Evolutionary conservation across 2,888 invertebrate genomes (phyloP).

Genomic region (Ormia ochracea): DNA sequence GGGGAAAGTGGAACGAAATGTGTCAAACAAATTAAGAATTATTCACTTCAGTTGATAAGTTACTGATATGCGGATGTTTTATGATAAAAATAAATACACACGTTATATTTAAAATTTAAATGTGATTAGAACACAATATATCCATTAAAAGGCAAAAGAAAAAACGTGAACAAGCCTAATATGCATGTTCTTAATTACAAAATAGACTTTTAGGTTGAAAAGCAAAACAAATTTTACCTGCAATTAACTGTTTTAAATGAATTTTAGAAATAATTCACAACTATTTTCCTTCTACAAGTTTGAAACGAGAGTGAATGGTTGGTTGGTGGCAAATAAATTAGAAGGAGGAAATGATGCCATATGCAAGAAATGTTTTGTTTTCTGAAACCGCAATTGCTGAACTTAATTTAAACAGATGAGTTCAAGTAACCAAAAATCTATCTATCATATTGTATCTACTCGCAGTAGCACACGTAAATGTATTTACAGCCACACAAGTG

Average conservation of each 20-base stretch:
- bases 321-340: background rate
- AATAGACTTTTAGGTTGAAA: too few relatives aligned
- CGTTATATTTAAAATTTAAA: constrained; percentile 14
- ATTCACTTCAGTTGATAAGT: constrained; percentile 35
- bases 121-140: constrained; percentile 47
- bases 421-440: constrained; percentile 22
- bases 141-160: constrained; percentile 34
- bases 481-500: background rate
- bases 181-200: background rate
- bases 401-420: constrained; percentile 56
- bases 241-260: background rate
- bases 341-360: constrained; percentile 40
- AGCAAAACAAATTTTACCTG: background rate
- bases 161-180: background rate
- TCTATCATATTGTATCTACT: constrained; percentile 22
- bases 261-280: background rate
- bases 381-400: constrained; percentile 50
- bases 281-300: background rate
- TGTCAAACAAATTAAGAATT: constrained; percentile 53
- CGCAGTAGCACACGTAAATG: background rate
- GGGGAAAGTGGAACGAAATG: background rate
- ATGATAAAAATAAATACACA: background rate
- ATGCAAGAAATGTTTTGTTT: constrained; percentile 48
- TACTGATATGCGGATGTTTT: too few relatives aligned
- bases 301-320: background rate